Conservation (phyloP, 2,888 invertebrate genomes). For the Nemoura dubitans region DNA sequence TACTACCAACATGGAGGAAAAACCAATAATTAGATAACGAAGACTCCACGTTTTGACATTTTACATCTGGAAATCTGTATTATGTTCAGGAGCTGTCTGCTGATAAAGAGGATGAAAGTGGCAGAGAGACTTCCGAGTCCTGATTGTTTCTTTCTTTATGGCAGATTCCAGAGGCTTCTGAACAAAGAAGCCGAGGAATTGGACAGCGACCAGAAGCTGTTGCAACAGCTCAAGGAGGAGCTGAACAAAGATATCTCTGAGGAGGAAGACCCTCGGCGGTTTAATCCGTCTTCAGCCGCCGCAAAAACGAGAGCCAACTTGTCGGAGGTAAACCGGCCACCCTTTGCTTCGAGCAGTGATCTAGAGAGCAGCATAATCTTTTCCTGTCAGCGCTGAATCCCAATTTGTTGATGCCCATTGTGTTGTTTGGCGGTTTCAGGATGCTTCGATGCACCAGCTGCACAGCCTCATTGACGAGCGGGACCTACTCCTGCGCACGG, state of each 20-base stretch:
- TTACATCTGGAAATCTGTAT: too few relatives aligned
- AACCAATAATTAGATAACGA: too few relatives aligned
- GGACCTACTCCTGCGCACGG: conserved; percentile 63
- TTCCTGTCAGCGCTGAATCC: background rate
- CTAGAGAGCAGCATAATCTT: background rate
- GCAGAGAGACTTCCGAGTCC: too few relatives aligned
- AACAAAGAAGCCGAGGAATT: conserved; percentile 34
- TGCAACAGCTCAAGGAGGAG: conserved; percentile 22
- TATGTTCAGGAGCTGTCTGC: too few relatives aligned
- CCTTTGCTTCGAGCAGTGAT: too few relatives aligned
- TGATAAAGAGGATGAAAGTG: too few relatives aligned
- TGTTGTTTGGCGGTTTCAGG: background rate
- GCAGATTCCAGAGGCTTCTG: conserved; percentile 43
- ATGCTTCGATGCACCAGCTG: background rate
- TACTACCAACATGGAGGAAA: too few relatives aligned
- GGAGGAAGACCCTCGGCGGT: background rate
- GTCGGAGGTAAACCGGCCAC: background rate
- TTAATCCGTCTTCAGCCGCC: background rate
- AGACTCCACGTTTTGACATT: too few relatives aligned
- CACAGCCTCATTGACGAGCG: conserved; percentile 58
- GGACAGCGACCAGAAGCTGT: conserved; percentile 28
- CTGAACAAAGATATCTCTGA: background rate
- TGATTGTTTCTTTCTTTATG: background rate
- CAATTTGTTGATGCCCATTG: background rate
- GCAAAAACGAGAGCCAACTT: background rate